Evolutionary conservation across 2,888 invertebrate species (phyloP).

Genomic region (Spisula solida): DNA sequence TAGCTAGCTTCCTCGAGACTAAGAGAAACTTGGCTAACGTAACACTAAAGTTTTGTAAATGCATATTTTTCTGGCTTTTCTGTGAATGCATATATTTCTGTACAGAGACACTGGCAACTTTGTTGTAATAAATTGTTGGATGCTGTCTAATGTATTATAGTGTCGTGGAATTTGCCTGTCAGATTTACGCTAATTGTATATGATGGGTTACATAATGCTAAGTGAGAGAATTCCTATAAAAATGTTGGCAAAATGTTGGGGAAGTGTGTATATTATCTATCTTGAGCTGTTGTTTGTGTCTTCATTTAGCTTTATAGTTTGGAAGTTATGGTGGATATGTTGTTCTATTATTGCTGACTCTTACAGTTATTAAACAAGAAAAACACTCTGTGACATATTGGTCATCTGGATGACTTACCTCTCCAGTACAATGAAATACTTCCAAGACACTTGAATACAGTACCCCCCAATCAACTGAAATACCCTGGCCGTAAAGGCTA

Average conservation of each 20-base stretch:
- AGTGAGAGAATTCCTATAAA: not conserved
- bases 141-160: not conserved
- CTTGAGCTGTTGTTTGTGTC: not conserved
- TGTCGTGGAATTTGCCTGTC: not conserved
- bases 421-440: too few species aligned
- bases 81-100: too few species aligned
- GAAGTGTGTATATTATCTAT: not conserved
- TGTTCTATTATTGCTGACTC: not conserved
- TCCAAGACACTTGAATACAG: too few species aligned
- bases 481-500: too few species aligned
- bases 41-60: too few species aligned
- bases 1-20: too few species aligned
- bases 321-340: not conserved
- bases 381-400: too few species aligned
- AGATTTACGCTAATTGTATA: not conserved
- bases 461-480: too few species aligned
- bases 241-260: not conserved
- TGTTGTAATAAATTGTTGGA: not conserved
- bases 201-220: conserved; percentile 12
- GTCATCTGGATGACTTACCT: too few species aligned
- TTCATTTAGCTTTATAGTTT: not conserved
- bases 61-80: too few species aligned
- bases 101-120: too few species aligned
- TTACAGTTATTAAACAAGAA: not conserved
- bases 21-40: too few species aligned